A percentile compares a stretch with the other conserved stretches of the same genome.
Conservation (phyloP, 2,888 invertebrate species). For the Oxyteleia sp. region DNA sequence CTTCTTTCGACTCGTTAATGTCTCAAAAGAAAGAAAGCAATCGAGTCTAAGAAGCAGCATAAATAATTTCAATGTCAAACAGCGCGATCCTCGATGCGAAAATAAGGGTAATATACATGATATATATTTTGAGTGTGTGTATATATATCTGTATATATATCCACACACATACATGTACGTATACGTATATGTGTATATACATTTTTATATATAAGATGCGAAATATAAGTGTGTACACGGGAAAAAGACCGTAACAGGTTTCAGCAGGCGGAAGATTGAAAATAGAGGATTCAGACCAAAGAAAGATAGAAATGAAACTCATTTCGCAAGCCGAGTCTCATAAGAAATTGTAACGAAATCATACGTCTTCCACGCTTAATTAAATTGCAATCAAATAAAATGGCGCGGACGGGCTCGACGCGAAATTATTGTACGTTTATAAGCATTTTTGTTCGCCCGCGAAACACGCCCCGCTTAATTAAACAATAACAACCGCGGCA, state of each 20-base stretch:
- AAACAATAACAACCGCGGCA: conserved; percentile 32
- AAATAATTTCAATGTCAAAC: conserved; percentile 51
- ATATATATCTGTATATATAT: neutral
- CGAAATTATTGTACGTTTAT: conserved; percentile 12
- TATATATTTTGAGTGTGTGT: conserved; percentile 27
- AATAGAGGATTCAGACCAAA: conserved; percentile 43
- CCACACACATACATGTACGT: no score
- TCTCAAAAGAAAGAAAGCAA: conserved; percentile 23
- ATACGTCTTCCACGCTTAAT: conserved; percentile 77
- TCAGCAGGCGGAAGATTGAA: conserved; percentile 54
- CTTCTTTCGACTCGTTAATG: conserved; percentile 31
- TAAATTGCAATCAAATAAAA: conserved; percentile 78
- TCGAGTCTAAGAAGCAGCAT: conserved; percentile 8
- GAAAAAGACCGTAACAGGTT: conserved; percentile 50
- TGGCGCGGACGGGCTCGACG: conserved; percentile 51
- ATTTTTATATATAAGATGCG: conserved; percentile 20
- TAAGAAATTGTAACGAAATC: conserved; percentile 67
- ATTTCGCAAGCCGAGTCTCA: conserved; percentile 55
- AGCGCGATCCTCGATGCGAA: conserved; percentile 31
- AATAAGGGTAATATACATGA: conserved; percentile 25
- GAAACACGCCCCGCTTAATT: conserved; percentile 40
- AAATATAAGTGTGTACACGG: conserved; percentile 18
- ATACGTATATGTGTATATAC: conserved; percentile 5
- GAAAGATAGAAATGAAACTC: conserved; percentile 67
- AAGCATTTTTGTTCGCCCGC: conserved; percentile 18